These are phyloP conservation scores for Drosophila gaucha DNA, from an alignment of 2,888 invertebrate species.

Conservation along the genomic window DNA sequence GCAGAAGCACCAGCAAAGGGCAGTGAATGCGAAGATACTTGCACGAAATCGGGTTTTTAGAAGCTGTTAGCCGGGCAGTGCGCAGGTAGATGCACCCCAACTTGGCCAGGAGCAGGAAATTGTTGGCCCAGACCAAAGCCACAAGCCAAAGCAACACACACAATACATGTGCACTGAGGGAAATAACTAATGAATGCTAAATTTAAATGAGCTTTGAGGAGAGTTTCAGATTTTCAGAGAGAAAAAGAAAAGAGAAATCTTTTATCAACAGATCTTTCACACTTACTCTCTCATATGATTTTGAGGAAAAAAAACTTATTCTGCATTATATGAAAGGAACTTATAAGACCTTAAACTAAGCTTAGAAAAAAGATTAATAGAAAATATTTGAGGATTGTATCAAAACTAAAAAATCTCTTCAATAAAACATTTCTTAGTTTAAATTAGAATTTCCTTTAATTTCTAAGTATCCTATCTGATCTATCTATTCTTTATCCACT, in stretches of 20 bases:
- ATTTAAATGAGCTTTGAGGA: background rate
- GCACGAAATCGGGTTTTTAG: slow-evolving; percentile 55
- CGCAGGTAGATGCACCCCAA: slow-evolving; percentile 62
- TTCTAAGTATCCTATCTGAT: background rate
- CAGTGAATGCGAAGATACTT: slow-evolving; percentile 44
- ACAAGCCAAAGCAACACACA: slow-evolving; percentile 28
- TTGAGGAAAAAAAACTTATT: no score
- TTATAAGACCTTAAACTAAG: no score
- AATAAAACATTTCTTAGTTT: no score
- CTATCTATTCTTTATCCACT: background rate
- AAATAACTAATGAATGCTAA: background rate
- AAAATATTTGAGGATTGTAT: no score
- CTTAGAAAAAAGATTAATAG: no score
- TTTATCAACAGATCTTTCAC: no score
- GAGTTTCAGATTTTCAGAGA: background rate
- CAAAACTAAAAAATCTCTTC: no score
- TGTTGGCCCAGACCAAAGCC: slow-evolving; percentile 46
- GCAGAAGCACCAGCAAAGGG: slow-evolving; percentile 48
- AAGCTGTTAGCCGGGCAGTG: slow-evolving; percentile 41
- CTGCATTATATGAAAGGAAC: no score
- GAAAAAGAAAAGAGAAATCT: no score
- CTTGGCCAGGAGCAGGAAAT: slow-evolving; percentile 53
- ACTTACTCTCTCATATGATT: no score
- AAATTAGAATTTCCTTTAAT: no score
- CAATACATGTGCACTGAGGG: slow-evolving; percentile 28